phyloP scores from a whole-genome alignment of 2,888 invertebrate species.

The Dendrolimus pini region DNA sequence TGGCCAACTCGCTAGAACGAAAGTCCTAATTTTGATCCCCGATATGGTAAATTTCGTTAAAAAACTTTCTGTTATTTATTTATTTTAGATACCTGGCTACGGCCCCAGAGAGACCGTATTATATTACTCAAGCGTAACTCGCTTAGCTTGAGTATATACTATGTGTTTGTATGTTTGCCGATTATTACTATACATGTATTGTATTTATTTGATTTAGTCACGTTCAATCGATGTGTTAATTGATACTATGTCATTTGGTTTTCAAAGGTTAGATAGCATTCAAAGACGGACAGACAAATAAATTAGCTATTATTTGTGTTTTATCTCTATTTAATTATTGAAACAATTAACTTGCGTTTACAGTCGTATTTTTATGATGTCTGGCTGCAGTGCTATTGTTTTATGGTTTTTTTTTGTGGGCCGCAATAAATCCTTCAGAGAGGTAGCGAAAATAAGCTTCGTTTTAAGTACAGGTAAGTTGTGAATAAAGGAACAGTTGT shows the following conservation, averaged over 20 bases:
- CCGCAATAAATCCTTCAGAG: conserved; percentile 44
- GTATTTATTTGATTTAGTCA: no score
- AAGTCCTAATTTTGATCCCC: no score
- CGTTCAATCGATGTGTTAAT: no score
- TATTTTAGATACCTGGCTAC: no score
- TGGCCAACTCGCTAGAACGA: no score
- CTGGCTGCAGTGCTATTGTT: conserved; percentile 12
- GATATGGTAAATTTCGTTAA: no score
- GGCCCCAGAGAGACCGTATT: no score
- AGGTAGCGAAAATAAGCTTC: conserved; percentile 59
- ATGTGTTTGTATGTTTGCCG: no score
- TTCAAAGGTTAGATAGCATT: conserved; percentile 8
- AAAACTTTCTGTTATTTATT: no score
- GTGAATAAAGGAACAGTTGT: conserved; percentile 60
- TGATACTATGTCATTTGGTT: conserved; percentile 11
- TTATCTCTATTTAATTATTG: conserved; percentile 12
- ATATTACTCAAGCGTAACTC: no score
- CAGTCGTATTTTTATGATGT: conserved; percentile 8
- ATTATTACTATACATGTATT: no score
- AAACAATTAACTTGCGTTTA: conserved; percentile 13
- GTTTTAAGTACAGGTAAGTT: conserved; percentile 50
- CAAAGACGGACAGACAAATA: conserved; percentile 9
- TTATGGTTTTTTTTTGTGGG: conserved; percentile 17
- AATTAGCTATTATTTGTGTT: conserved; percentile 2
- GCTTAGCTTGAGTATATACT: no score